Evolutionary conservation across 2,113 vertebrate species (phyloP), one percentile per base, ranked within the genome.

Genomic region (Macrotus californicus): DNA sequence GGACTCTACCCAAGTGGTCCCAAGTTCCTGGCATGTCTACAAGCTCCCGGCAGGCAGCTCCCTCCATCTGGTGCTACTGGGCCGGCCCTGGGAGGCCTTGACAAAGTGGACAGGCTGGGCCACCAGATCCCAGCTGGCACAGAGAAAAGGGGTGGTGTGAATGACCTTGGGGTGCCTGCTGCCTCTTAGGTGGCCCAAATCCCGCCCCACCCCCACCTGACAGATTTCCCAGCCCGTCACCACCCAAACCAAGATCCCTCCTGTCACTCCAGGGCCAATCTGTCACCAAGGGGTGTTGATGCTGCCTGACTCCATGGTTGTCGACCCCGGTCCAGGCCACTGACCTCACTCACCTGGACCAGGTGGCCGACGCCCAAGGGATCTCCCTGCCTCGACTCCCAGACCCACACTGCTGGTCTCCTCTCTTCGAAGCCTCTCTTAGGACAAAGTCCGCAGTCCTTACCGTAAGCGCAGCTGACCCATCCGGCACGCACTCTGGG

Each of bases 301-400:
- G 19, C 4, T 0, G 7, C 46, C 84, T 39, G 2, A 2, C 1
- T 39, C 75, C n/a, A 18, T 0, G 0, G 66, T 34, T 2, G 2
- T 41, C 16, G 0, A 46, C 41, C 16, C 3, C 0, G 24, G 52
- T 22, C 67, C 34, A 56, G 21, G 39, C 54, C 54, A 8, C 6
- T 18, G 0, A 13, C 12, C n/a, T 59, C 3, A 0, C 61, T 29
- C 50, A 64, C 24, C 24, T 22, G 81, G 22, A 24, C 34, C 64
- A 1, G 5, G 11, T 1, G 15, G 36, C 50, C 4, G 12, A 26
- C 6, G 9, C 39, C 41, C 8, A 2, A 64, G 11, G 56, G 46
- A 70, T 2, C 50, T 56, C n/a, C 22, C 1, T 0, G 1, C 56
- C 59, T 81, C 46, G 73, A 61, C 15, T 6, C 43, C 7, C 31